These are phyloP conservation scores for Crenuchus spilurus DNA, from an alignment of 2,797 vertebrate species.

Conservation along the genomic window DNA sequence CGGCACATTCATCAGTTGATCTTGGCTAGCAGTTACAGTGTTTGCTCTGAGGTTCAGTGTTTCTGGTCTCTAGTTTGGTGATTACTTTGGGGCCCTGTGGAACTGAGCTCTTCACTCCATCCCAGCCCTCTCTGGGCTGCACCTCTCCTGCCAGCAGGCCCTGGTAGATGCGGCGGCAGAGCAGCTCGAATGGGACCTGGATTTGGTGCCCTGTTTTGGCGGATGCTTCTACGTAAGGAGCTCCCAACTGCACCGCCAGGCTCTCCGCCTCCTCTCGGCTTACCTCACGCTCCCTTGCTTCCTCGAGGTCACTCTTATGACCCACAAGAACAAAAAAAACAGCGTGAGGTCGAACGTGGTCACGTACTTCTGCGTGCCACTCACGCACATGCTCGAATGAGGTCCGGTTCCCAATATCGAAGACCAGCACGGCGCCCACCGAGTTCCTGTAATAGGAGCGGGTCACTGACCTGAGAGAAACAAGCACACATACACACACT, in stretches of 20 bases:
- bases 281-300: conserved; percentile 68
- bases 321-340: conserved; percentile 83
- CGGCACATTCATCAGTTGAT: too few relatives aligned
- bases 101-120: conserved; percentile 78
- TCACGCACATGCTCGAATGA: conserved; percentile 81
- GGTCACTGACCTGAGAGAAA: conserved; percentile 82
- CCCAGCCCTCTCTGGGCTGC: conserved; percentile 76
- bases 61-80: conserved; percentile 22
- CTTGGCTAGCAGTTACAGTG: conserved; percentile 65
- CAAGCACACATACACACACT: background rate
- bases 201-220: conserved; percentile 81
- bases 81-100: conserved; percentile 57
- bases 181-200: conserved; percentile 74
- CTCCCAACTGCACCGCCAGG: conserved; percentile 72
- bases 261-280: conserved; percentile 77
- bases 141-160: conserved; percentile 74
- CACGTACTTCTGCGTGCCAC: conserved; percentile 81
- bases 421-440: conserved; percentile 83
- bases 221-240: conserved; percentile 81
- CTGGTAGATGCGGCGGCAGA: conserved; percentile 75
- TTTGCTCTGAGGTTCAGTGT: conserved; percentile 57
- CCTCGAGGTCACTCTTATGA: conserved; percentile 80
- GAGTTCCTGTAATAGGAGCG: conserved; percentile 87
- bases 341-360: conserved; percentile 74
- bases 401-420: conserved; percentile 80